Evolutionary conservation across 2,113 vertebrate species (phyloP).

Genomic region (Salvelinus namaycush): DNA sequence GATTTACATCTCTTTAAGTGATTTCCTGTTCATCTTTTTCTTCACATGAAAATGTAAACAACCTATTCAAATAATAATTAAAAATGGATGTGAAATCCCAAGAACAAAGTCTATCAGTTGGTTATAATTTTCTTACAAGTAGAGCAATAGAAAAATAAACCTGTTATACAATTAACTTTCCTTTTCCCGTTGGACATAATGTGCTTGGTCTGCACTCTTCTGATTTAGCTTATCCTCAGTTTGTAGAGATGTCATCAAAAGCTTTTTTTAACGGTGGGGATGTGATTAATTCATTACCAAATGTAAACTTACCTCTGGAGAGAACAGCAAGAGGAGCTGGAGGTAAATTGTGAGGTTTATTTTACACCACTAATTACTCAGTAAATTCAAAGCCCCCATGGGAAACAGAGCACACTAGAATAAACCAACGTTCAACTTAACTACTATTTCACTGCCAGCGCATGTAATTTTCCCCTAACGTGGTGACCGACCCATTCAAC

Average conservation of each 20-base stretch:
- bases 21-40: too few species aligned
- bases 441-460: neutral
- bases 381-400: constrained; percentile 52
- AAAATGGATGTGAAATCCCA: too few species aligned
- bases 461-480: neutral
- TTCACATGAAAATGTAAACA: too few species aligned
- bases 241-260: neutral
- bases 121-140: constrained; percentile 19
- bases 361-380: constrained; percentile 72
- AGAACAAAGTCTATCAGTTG: constrained; percentile 25
- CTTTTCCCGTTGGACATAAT: neutral
- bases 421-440: constrained; percentile 24
- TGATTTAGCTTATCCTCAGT: neutral
- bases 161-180: constrained; percentile 23
- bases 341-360: constrained; percentile 55
- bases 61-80: too few species aligned
- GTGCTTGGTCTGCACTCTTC: neutral
- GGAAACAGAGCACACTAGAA: constrained; percentile 22
- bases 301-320: constrained; percentile 67
- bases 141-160: neutral
- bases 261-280: constrained; percentile 45
- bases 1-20: too few species aligned
- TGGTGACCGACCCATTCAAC: too few species aligned
- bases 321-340: constrained; percentile 48
- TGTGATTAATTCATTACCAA: constrained; percentile 71